Percentiles rank a stretch among this genome's conserved stretches.
These are phyloP conservation scores for Cheirogaleus major DNA, from an alignment of 2,797 vertebrate species.

Conservation along the genomic window DNA sequence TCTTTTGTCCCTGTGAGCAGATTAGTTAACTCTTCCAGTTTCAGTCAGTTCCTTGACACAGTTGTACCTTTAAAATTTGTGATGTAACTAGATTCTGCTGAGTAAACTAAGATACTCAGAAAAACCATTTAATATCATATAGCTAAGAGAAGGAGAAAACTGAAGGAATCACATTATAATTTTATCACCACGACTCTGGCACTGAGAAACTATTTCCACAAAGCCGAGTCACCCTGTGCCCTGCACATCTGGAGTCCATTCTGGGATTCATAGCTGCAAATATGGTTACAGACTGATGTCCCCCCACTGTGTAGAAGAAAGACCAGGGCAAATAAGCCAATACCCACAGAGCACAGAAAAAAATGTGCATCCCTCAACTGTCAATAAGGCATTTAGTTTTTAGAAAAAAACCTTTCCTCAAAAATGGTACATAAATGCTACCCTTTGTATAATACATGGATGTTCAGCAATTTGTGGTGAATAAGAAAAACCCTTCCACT, in stretches of 20 bases:
- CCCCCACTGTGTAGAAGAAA: background rate
- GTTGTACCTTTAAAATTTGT: background rate
- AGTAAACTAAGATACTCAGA: conserved; percentile 37
- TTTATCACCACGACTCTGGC: background rate
- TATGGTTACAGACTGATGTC: background rate
- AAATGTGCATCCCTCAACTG: background rate
- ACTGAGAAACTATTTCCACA: background rate
- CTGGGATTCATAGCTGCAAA: background rate
- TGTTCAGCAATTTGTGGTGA: background rate
- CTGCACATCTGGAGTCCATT: background rate
- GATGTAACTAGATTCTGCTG: background rate
- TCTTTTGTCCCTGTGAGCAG: background rate
- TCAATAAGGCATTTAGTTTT: background rate
- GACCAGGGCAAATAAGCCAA: background rate
- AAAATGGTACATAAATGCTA: background rate
- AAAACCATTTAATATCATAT: conserved; percentile 6
- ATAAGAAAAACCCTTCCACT: background rate
- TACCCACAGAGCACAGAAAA: background rate
- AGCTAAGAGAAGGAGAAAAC: background rate
- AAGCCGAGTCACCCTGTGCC: background rate
- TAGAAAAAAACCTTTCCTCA: background rate
- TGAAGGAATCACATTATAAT: background rate
- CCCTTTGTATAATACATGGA: background rate
- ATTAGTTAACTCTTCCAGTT: background rate
- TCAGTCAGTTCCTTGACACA: background rate